Conservation (phyloP, 2,888 invertebrate genomes). For the Melanophora roralis region DNA sequence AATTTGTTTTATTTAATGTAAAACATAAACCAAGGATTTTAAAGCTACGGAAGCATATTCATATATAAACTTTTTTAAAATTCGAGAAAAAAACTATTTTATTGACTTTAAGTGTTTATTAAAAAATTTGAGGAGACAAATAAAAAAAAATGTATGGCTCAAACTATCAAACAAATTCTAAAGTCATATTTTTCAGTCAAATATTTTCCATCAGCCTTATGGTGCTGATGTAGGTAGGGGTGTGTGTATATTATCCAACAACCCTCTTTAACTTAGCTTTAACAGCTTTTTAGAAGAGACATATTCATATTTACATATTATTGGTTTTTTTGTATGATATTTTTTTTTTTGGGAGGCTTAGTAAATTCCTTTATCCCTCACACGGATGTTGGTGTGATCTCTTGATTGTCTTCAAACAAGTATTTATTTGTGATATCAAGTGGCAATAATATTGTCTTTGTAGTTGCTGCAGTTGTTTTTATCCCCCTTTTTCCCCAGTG, state of each 20-base stretch:
- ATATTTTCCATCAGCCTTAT: background rate
- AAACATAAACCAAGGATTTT: too few species aligned
- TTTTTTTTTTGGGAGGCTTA: background rate
- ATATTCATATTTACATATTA: background rate
- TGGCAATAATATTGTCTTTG: background rate
- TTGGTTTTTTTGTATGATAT: background rate
- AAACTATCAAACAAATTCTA: too few species aligned
- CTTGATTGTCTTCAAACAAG: background rate
- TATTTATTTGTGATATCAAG: slow-evolving; percentile 32
- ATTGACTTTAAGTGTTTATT: too few species aligned
- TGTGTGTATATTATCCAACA: background rate
- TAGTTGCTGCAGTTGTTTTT: slow-evolving; percentile 4
- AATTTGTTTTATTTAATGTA: too few species aligned
- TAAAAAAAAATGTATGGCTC: too few species aligned
- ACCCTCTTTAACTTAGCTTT: background rate
- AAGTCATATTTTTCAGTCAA: too few species aligned
- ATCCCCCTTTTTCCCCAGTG: background rate
- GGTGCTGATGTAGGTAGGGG: background rate
- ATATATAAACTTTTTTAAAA: too few species aligned
- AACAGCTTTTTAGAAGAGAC: background rate
- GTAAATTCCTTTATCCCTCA: background rate
- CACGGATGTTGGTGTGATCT: background rate
- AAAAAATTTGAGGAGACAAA: too few species aligned
- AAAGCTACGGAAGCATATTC: too few species aligned
- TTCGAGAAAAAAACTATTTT: too few species aligned